Evolutionary conservation across 53 echinoderm and acorn worm species (phyloP), one percentile per base, ranked within the genome.

Genomic region (Mesocentrotus franciscanus): DNA sequence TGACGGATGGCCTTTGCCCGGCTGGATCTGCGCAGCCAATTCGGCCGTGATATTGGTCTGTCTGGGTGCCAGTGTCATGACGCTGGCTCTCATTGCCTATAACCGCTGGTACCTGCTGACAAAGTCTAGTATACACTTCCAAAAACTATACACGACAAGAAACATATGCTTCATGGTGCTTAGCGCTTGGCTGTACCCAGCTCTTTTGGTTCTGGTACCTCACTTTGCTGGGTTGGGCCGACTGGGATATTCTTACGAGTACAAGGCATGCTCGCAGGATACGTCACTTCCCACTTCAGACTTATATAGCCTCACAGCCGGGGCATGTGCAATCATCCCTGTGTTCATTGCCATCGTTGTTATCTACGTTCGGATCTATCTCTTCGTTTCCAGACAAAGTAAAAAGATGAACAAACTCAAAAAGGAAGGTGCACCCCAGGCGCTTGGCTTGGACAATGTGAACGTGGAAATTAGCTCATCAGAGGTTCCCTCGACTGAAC

Each of bases 191-290:
- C n/a, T 94, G 29, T 96, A 97, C 39, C 96, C 97, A 16, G 34
- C 91, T 26, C 61, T 95, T 30, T 42, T 95, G 11, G 97, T 97
- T 1, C 49, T 87, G 33, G 49, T 97, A 34, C 97, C 97, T 22
- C 92, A 95, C 30, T 92, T 96, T 26, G 87, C 95, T 24, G 97
- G 97, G 3, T 60, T 97, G 20, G 97, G 97, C n/a, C 90, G 89
- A 42, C 95, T 97, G 34, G 97, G 97, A 24, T 97, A 97, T 61
- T 96, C 97, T 30, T 59, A 92, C 61, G 62, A 96, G 60, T 97
- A 97, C 95, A 97, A 95, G 26, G 32, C 94, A 26, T 97, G 97
- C 29, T 29, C 94, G 9, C 78, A 92, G 17, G 97, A 97, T 93
- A 94, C 95, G n/a, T 93, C 95, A 20, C 56, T 92, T 30, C 95